Evolutionary conservation across 2,888 invertebrate species (phyloP).

Genomic region (Sminthurinus aureus): DNA sequence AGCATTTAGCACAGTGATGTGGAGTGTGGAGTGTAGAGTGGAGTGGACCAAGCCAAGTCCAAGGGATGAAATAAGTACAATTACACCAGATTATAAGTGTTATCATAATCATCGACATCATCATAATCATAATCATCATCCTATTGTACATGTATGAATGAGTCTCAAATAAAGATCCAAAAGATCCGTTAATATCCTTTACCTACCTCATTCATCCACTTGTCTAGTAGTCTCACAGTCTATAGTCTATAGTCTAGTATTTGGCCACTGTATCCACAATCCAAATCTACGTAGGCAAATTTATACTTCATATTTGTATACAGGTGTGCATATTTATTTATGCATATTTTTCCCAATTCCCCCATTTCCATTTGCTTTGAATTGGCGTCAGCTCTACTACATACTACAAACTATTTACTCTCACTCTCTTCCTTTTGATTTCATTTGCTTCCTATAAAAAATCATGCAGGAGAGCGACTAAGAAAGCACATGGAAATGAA

Average conservation of each 20-base stretch:
- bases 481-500: not conserved
- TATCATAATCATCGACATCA: not conserved
- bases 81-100: too few relatives aligned
- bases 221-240: not conserved
- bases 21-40: constrained; percentile 27
- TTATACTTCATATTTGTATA: too few relatives aligned
- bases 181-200: constrained; percentile 34
- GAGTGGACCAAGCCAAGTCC: constrained; percentile 31
- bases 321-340: too few relatives aligned
- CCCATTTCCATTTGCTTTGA: too few relatives aligned
- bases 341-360: too few relatives aligned
- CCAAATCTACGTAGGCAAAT: too few relatives aligned
- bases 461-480: not conserved
- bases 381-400: not conserved
- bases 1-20: constrained; percentile 10
- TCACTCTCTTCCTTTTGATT: constrained; percentile 13
- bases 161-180: constrained; percentile 19
- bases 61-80: constrained; percentile 19
- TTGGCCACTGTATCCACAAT: too few relatives aligned
- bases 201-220: constrained; percentile 33
- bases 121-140: not conserved
- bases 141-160: constrained; percentile 9
- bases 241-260: too few relatives aligned
- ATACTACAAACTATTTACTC: constrained; percentile 15
- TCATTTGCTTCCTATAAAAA: constrained; percentile 1